Percentiles rank a stretch among this genome's conserved stretches.
These are phyloP conservation scores for Cremastobaeus sp. DNA, from an alignment of 2,888 invertebrate species.

Conservation along the genomic window DNA sequence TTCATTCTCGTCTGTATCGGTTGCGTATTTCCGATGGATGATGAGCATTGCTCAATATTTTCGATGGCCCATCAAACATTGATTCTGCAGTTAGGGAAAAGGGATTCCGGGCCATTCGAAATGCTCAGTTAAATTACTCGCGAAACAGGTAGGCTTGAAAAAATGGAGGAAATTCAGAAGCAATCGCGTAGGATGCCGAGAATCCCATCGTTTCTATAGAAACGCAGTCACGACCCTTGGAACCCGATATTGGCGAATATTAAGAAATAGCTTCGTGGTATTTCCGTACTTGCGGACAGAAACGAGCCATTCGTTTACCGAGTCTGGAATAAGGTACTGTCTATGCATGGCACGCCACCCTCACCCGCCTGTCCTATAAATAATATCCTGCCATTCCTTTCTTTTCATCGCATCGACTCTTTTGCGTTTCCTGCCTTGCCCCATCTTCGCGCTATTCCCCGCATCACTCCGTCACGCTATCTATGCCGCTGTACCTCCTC, in stretches of 20 bases:
- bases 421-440: constrained; percentile 41
- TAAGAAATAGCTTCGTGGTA: constrained; percentile 75
- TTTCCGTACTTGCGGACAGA: constrained; percentile 73
- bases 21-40: too few species aligned
- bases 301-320: constrained; percentile 73
- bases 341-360: constrained; percentile 76
- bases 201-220: constrained; percentile 68
- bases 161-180: constrained; percentile 48
- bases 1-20: too few species aligned
- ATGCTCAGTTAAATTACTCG: constrained; percentile 39
- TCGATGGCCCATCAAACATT: too few species aligned
- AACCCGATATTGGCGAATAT: constrained; percentile 73
- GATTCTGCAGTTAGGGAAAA: too few species aligned
- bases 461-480: background rate
- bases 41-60: too few species aligned
- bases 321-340: constrained; percentile 73
- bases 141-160: constrained; percentile 35
- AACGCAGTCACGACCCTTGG: constrained; percentile 65
- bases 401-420: constrained; percentile 62
- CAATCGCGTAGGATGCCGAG: constrained; percentile 46
- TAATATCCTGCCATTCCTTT: constrained; percentile 70
- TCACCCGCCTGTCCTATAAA: constrained; percentile 72
- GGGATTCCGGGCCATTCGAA: too few species aligned
- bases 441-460: background rate
- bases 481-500: background rate